Percentiles rank a stretch among this genome's conserved stretches.
Evolutionary conservation across 1,140 invertebrate species (phyloP).

Genomic region (Apis dorsata): DNA sequence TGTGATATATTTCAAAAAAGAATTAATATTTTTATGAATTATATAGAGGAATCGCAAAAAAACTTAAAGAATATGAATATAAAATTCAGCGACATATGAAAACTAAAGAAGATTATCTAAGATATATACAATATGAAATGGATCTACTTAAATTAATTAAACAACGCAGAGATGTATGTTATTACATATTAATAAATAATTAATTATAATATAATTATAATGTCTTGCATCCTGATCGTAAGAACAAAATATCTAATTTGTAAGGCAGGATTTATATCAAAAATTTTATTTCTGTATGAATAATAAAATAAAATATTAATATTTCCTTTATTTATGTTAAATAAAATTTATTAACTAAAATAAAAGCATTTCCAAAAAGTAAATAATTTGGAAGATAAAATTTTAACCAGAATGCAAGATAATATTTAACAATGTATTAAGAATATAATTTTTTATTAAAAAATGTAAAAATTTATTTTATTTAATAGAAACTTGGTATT

Average conservation of each 20-base stretch:
- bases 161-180: slow-evolving; percentile 79
- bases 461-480: slow-evolving; percentile 14
- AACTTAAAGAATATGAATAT: slow-evolving; percentile 86
- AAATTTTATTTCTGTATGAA: no score
- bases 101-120: slow-evolving; percentile 86
- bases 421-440: no score
- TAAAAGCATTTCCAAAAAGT: no score
- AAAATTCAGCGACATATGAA: slow-evolving; percentile 85
- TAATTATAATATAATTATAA: background rate
- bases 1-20: background rate
- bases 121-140: slow-evolving; percentile 87
- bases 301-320: no score
- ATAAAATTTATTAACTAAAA: no score
- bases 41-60: slow-evolving; percentile 84
- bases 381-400: no score
- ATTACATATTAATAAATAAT: slow-evolving; percentile 2
- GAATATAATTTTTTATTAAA: no score
- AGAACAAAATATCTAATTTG: no score
- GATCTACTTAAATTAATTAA: slow-evolving; percentile 84
- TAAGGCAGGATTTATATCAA: no score
- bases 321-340: no score
- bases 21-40: background rate
- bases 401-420: no score
- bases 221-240: no score
- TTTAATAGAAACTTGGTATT: slow-evolving; percentile 81